Base-by-base conservation (phyloP, 1,140 invertebrate species). In the Harlomillsia oculata region DNA sequence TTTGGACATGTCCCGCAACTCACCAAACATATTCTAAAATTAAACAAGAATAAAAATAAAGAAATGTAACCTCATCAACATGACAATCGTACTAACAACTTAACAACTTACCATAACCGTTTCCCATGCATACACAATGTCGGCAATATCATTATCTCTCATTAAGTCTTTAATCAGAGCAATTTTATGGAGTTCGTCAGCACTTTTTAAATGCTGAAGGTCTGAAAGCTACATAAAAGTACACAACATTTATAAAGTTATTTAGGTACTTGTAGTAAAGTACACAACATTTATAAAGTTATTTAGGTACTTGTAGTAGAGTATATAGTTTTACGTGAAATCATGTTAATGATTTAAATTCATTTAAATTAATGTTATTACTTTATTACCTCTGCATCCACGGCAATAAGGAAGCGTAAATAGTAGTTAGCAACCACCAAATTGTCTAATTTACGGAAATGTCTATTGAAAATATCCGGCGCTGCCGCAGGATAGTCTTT, bases 111-210 rank as follows among this genome's bases (percentile, higher is more conserved):
- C 78, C 67, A 79, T 60, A 51, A 79, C 76, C 36, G 75, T 70
- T 62, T 74, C 75, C 78, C 78, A 80, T 14, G 76, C 75, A 45
- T 78, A 72, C 2, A 78, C 76, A 20, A 80, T 56, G 56, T 74
- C 68, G 25, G 64, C 37, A 5, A 80, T 71, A 69, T 72, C 74
- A 4, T 71, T 69, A 62, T 78, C 76, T 60, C 79, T 66, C 74
- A 80, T 80, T 4, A 71, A 66, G 65, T 80, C 77, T 61, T 80
- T 80, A 32, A 80, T 76, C 14, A 70, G 28, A 41, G 72, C 74
- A 60, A 78, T 79, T 36, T 76, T 66, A 40, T 75, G 71, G 37
- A 70, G 59, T 61, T 79, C 78, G 68, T 71, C 69, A 64, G 73
- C 30, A 16, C 44, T 53, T 26, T n/a, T 18, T 48, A 20, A 34